phyloP scores from a whole-genome alignment of 1,140 invertebrate species.

The Plodia interpunctella region DNA sequence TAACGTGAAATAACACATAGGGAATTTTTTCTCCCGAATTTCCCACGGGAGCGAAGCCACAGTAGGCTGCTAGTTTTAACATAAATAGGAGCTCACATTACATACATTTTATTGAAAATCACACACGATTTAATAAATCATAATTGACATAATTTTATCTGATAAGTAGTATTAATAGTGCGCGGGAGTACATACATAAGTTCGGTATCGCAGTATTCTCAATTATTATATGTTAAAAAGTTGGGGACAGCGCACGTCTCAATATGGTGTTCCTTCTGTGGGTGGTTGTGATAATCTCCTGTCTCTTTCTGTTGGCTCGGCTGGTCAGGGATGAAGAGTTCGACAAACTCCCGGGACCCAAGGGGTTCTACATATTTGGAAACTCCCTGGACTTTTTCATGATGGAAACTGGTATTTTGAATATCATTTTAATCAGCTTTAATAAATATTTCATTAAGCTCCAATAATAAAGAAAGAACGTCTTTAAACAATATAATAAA shows the following conservation, averaged over 20 bases:
- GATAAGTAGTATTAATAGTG: neutral
- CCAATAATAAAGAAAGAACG: too few relatives aligned
- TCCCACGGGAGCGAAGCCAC: too few relatives aligned
- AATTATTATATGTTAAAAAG: neutral
- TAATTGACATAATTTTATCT: neutral
- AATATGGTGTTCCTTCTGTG: neutral
- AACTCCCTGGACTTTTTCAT: constrained; percentile 42
- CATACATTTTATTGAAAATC: neutral
- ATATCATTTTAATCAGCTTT: neutral
- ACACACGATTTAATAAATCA: neutral
- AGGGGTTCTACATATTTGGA: constrained; percentile 32
- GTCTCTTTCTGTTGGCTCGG: neutral
- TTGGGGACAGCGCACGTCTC: neutral
- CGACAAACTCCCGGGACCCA: constrained; percentile 42
- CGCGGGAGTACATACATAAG: neutral
- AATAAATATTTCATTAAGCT: too few relatives aligned
- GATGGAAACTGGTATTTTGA: constrained; percentile 34
- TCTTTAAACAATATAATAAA: too few relatives aligned
- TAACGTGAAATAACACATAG: too few relatives aligned
- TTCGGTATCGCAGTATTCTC: neutral
- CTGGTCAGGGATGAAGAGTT: constrained; percentile 26
- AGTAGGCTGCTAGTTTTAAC: too few relatives aligned
- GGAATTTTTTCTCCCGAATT: too few relatives aligned
- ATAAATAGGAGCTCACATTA: neutral
- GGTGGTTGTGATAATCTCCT: neutral